Evolutionary conservation across 2,797 vertebrate genomes (phyloP), one percentile per base, ranked within the genome.

Genomic region (Pangasius krempfi): DNA sequence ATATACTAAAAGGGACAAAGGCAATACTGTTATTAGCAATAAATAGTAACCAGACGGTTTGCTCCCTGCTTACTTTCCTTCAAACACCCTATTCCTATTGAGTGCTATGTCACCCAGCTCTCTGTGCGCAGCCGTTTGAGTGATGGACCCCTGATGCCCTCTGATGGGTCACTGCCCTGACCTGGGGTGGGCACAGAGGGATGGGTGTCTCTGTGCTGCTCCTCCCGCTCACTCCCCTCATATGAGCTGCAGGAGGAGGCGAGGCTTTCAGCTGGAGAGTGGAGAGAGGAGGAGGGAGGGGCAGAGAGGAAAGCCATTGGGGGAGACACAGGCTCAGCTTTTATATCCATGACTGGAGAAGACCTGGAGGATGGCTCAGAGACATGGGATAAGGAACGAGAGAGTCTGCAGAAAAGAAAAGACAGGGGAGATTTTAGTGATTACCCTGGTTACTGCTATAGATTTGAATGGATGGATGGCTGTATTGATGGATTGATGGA

Each of bases 171-270:
- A 3, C 95, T 96, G 47, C 95, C 89, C 52, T 84, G 87, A 12
- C 86, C 88, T 22, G n/a, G 1, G 92, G 62, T 58, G 92, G 79
- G 25, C 83, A 95, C 90, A 95, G 96, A 94, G 0, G 94, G 94
- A 86, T 97, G 97, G 95, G 97, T 97, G 92, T 98, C 97, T 0
- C 91, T 92, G n/a, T 95, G 92, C 0, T 96, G 97, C 70, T 99
- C 98, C 87, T 99, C 98, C 0, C 97, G 96, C 81, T 99, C 98
- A 2, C 98, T 99, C 91, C 97, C 98, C 0, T 99, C 98, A 0
- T 98, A 98, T 73, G 98, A 98, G 95, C 98, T 98, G 95, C 97
- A 98, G 68, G 98, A 98, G 90, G 98, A 98, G 95, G 97, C 97
- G 76, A 98, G 94, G 92, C 98, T 99, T 95, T 98, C 97, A 8